Evolutionary conservation across 2,888 invertebrate species (phyloP), one percentile per base, ranked within the genome.

Genomic region (Nomada lathburiana): DNA sequence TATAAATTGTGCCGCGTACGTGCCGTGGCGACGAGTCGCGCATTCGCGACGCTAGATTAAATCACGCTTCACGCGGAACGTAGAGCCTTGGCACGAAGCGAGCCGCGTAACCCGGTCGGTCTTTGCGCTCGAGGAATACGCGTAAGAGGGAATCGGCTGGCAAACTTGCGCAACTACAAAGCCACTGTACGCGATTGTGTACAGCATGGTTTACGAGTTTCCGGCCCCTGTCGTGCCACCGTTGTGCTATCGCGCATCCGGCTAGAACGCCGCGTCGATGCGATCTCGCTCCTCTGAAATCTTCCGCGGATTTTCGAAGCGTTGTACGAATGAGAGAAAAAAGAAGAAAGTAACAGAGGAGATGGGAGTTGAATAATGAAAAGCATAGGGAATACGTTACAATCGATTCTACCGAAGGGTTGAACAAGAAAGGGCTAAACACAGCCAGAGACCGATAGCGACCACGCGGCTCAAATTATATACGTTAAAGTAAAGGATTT

Each of bases 201-300:
- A 76, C 82, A 47, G 68, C 80, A 80, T 62, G 86, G 82, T 86
- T 82, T 86, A 82, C 80, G 69, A 70, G 74, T 78, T 81, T 86
- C 86, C 86, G 84, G 78, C 63, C 65, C 52, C 67, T 64, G 64
- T 53, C 44, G 26, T 59, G 50, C 69, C 29, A 44, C 42, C 36
- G 36, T 36, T 29, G 9, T 23, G 20, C 75, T 52, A 76, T 77
- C 64, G 67, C 18, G 63, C 73, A 80, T 83, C 75, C 83, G 73
- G 65, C 67, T 53, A 11, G n/a, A 57, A 55, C 70, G 77, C 59
- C 70, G 75, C 36, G 44, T 44, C 67, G 73, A 60, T 62, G 68
- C 59, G 76, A 67, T 78, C 73, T 63, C 71, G 59, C 62, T 73
- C 52, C 13, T 11, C 16, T 47, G 57, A 60, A 68, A 47, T n/a